Conservation (phyloP, 2,888 invertebrate species). For the Limnephilus rhombicus region DNA sequence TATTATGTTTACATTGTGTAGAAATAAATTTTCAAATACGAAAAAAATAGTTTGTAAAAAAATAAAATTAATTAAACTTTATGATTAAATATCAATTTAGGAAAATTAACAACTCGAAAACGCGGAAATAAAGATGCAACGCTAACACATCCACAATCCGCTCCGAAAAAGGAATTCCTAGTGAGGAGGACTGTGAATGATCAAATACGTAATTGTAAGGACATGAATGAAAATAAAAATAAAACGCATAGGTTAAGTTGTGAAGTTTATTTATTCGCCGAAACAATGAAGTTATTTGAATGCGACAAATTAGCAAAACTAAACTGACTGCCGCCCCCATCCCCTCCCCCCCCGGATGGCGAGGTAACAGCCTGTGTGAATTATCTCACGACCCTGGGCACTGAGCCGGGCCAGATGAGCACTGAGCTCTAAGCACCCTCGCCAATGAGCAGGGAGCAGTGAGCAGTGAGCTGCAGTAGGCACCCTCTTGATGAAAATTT, state of each 20-base stretch:
- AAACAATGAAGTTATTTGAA: constrained; percentile 44
- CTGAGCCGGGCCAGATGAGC: not conserved
- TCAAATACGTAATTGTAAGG: too few species aligned
- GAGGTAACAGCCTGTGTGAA: constrained; percentile 62
- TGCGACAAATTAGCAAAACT: constrained; percentile 64
- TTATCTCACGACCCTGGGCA: constrained; percentile 56
- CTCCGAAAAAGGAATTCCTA: too few species aligned
- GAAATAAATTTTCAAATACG: too few species aligned
- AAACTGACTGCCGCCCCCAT: constrained; percentile 50
- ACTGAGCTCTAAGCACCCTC: not conserved
- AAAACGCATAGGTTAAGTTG: not conserved
- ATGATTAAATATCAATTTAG: too few species aligned
- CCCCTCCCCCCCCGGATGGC: constrained; percentile 30
- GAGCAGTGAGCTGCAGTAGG: too few species aligned
- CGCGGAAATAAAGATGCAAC: too few species aligned
- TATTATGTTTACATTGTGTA: too few species aligned
- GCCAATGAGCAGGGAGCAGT: not conserved
- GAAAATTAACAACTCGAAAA: too few species aligned
- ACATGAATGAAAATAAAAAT: not conserved
- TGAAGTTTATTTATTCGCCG: not conserved
- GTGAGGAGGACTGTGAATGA: too few species aligned
- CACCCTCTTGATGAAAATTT: not conserved
- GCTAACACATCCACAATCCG: too few species aligned
- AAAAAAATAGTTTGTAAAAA: too few species aligned
- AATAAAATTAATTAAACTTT: too few species aligned